phyloP scores from a whole-genome alignment of 2,113 vertebrate genomes.

The Anarhynchus alexandrinus region DNA sequence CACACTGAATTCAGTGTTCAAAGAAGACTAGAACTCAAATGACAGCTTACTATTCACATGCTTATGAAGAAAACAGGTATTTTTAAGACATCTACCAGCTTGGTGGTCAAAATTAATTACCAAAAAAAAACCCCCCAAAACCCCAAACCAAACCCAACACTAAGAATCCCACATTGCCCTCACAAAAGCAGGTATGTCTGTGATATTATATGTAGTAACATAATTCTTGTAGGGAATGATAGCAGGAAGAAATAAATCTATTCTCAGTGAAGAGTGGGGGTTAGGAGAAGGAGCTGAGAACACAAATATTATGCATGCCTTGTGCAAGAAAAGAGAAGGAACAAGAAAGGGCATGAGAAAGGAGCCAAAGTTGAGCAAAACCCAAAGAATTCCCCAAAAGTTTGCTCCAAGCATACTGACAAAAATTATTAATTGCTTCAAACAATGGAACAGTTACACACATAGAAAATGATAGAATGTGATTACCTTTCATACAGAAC shows the following conservation, averaged over 20 bases:
- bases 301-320: background rate
- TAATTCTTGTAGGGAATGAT: background rate
- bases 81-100: background rate
- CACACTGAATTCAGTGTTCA: background rate
- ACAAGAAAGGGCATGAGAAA: background rate
- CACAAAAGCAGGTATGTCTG: background rate
- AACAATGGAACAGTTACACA: background rate
- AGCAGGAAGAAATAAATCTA: background rate
- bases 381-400: background rate
- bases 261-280: background rate
- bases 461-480: background rate
- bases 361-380: background rate
- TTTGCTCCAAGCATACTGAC: background rate
- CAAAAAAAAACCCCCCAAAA: background rate
- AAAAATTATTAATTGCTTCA: background rate
- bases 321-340: background rate
- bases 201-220: background rate
- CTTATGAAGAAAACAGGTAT: background rate
- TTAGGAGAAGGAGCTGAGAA: background rate
- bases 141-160: background rate
- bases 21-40: background rate
- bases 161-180: fast-evolving
- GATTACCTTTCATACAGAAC: background rate
- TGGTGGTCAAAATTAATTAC: background rate
- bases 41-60: background rate